Base-by-base conservation (phyloP, 2,888 invertebrate species). In the Abrostola triplasia region DNA sequence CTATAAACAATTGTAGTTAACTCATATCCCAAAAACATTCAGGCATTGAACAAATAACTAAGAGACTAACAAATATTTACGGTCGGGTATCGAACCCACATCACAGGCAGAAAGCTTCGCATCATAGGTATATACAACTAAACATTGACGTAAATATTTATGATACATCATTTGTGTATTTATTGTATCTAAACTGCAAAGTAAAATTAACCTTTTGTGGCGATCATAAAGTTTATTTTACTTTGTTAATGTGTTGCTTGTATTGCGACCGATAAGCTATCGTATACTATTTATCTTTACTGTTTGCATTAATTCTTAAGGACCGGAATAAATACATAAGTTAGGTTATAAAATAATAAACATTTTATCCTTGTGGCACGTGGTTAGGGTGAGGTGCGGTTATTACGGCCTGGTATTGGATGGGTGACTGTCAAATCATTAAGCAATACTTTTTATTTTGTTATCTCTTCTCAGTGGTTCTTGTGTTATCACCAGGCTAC, bases 221-320 rank as follows among this genome's bases (percentile, higher is more conserved):
- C 2, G 0, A 8, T 0, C 0, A 11, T n/a, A 56, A 38, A 35
- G 40, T 49, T 49, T 8, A 49, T 42, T 55, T 55, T 68, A 0
- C 5, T 44, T 10, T 8, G 9, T 6, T 4, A 38, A 0, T 10
- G 7, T 10, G n/a, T 6, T 24, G 12, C 47, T 52, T 38, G 53
- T 42, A 59, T 61, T 60, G 37, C 61, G 62, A 64, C 64, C 56
- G 76, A 76, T 78, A 63, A 61, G 50, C 7, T 71, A 76, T 76
- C 76, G n/a, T n/a, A 56, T 13, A 12, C 42, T 53, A 10, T 47
- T 35, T 56, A 69, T 63, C 66, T 72, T 64, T 70, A 47, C n/a
- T 47, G 44, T 9, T 41, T 6, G 24, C 4, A 24, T 24, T 24
- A 24, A 41, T 11, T n/a, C 24, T 42, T 47, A 47, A 47, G 44